Percentiles rank a stretch among this genome's conserved stretches.
Evolutionary conservation across 2,797 vertebrate genomes (phyloP).

Genomic region (Sparidentex hasta): DNA sequence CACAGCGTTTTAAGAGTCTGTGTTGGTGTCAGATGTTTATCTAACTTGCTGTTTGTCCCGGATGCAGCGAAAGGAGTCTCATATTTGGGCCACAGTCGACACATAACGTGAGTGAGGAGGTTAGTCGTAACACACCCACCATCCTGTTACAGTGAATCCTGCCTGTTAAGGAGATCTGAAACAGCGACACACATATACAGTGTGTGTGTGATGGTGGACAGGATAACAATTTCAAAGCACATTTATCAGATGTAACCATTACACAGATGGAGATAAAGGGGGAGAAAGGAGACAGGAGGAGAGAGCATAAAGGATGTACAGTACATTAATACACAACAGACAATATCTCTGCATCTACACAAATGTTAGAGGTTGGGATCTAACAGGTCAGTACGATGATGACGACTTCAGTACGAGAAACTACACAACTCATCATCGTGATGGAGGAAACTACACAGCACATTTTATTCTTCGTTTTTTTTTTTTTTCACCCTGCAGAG

Average conservation of each 20-base stretch:
- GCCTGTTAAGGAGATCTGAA: conserved; percentile 85
- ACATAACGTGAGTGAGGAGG: conserved; percentile 63
- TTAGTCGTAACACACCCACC: conserved; percentile 82
- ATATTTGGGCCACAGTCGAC: conserved; percentile 68
- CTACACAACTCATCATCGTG: conserved; percentile 32
- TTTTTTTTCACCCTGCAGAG: conserved; percentile 1
- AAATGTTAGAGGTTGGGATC: conserved; percentile 30
- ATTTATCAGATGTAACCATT: conserved; percentile 52
- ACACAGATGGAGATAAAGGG: conserved; percentile 33
- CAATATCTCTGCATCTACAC: conserved; percentile 25
- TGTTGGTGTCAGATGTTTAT: conserved; percentile 10
- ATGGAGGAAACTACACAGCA: conserved; percentile 20
- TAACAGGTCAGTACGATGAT: conserved; percentile 32
- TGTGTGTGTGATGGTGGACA: conserved; percentile 70
- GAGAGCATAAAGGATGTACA: conserved; percentile 30
- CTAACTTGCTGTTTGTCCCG: background rate
- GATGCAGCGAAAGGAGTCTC: conserved; percentile 43
- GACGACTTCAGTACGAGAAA: conserved; percentile 6
- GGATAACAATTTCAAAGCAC: conserved; percentile 46
- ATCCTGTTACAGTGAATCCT: conserved; percentile 85
- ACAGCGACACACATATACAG: conserved; percentile 77
- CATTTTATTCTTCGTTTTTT: conserved; percentile 22
- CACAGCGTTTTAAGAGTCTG: background rate
- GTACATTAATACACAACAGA: conserved; percentile 25
- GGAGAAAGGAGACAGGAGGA: background rate